Evolutionary conservation across 2,888 invertebrate genomes (phyloP), one percentile per base, ranked within the genome.

Genomic region (Strigamia transsilvanica): DNA sequence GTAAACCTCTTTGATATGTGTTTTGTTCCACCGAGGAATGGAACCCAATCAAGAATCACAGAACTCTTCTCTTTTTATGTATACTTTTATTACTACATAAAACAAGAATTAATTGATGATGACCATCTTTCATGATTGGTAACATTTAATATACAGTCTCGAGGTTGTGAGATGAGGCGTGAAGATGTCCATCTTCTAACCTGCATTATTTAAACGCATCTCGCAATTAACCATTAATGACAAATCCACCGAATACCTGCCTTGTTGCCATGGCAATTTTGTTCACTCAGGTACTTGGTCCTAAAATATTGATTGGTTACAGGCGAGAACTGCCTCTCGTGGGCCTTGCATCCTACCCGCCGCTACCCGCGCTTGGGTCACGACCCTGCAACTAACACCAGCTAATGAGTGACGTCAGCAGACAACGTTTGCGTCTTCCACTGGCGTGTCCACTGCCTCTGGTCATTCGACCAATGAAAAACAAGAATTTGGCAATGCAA

Each of bases 131-230:
- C 56, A 18, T 18, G n/a, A 21, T 18, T 56, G 56, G 21, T 56
- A 56, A 5, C 18, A 18, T 56, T 18, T 12, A n/a, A 51, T 15
- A 51, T 51, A 51, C 51, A 51, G 51, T 51, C n/a, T 51, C 51
- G 51, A 51, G 51, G 51, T 51, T 56, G 56, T 13, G 46, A 38
- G 79, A 79, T 79, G 79, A 79, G 42, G 79, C 79, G 79, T 79
- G 41, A 79, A 79, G 42, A 38, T 79, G 41, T 38, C 7, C 79
- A 42, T 79, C 79, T 56, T 56, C 56, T 56, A 21, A 56, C 56
- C 56, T 56, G 56, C 56, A 56, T 56, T 56, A 56, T 56, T 56
- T 56, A 56, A 56, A 56, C n/a, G 56, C 56, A 18, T 56, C 18
- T 56, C 56, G 56, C 56, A 56, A 56, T 56, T 56, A 56, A 4